Base-by-base conservation (phyloP, 2,888 invertebrate genomes). In the Meteorus colon region DNA sequence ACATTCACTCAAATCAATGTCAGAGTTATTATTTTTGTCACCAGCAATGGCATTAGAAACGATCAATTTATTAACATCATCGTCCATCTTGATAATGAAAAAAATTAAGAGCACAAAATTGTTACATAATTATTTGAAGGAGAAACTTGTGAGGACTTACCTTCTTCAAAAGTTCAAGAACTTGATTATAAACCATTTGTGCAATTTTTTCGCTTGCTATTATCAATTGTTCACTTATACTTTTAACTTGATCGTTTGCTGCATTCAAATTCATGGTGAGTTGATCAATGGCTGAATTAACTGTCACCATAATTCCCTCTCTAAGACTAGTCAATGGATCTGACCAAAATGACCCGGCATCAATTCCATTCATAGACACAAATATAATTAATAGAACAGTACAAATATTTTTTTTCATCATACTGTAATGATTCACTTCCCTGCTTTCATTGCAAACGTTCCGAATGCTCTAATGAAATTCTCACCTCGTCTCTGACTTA, bases 201-300 rank as follows among this genome's bases (percentile, higher is more conserved):
- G 31, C 65, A 10, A 79, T 41, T 10, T 79, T 65, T 8, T 66
- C 31, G 3, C 78, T 81, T 19, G 77, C 73, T 2, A 76, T 55
- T 19, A 78, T 73, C 0, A 81, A 65, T 4, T 78, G 27, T 1
- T 65, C 48, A 14, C 76, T 19, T 4, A 73, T 31, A 4, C 79
- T 72, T 0, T 37, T 1, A 0, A 81, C 79, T 14, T 72, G 60
- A 24, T 79, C 19, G 62, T 81, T 80, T 6, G 78, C 74, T 5
- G 77, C 48, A 2, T 75, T 67, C 1, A 81, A 70, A n/a, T 60
- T 73, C 0, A 68, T 41, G 41, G 66, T 76, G 1, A 83, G 65
- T 69, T 76, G 70, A 0, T 73, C 55, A 16, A 80, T 77, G 10
- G 78, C 79, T 14, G 71, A 73, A n/a, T 79, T 31, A 4, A 82